Base-by-base conservation (phyloP, 1,140 invertebrate genomes). In the Agrilus planipennis region DNA sequence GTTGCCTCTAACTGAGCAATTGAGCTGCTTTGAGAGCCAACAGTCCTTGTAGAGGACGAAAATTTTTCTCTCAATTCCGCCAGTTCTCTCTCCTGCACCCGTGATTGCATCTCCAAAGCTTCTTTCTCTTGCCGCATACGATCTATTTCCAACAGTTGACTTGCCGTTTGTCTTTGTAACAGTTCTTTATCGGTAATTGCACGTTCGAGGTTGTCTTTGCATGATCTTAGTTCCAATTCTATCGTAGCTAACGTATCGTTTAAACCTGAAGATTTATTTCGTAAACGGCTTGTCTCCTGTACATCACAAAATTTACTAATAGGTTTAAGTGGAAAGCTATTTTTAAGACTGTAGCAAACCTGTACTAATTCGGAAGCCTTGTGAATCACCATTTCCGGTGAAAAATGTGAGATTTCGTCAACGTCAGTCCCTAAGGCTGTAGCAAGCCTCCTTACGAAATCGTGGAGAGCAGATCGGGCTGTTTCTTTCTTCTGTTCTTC, bases 281-380 rank as follows among this genome's bases (percentile, higher is more conserved):
- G 61, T 34, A 73, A 52, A 29, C 70, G 61, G 20, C 63, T 64
- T 18, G 69, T 70, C 52, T 76, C 73, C 63, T 68, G 17, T 12
- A 36, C 14, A 21, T 21, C 14, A 10, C 15, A 14, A 9, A 9
- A 32, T 14, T 32, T 32, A 32, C 30, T 9, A 27, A 27, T 27
- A 15, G 30, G 23, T 12, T 9, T 9, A 27, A 9, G 23, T 7
- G 15, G 4, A 48, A 46, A 28, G 1, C 30, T 30, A 34, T n/a
- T 14, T 32, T 31, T 21, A 18, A 18, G 16, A 38, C 20, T 12
- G 22, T 17, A 29, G 10, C 7, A 32, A 36, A 79, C 76, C 54
- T 82, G 76, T 14, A 84, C 76, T 4, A 84, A 60, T 58, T 84
- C 80, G 9, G 79, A 69, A 10, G 78, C 75, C 55, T 82, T 79